Evolutionary conservation across 1,140 invertebrate species (phyloP), one percentile per base, ranked within the genome.

Genomic region (Danaus melanippus): DNA sequence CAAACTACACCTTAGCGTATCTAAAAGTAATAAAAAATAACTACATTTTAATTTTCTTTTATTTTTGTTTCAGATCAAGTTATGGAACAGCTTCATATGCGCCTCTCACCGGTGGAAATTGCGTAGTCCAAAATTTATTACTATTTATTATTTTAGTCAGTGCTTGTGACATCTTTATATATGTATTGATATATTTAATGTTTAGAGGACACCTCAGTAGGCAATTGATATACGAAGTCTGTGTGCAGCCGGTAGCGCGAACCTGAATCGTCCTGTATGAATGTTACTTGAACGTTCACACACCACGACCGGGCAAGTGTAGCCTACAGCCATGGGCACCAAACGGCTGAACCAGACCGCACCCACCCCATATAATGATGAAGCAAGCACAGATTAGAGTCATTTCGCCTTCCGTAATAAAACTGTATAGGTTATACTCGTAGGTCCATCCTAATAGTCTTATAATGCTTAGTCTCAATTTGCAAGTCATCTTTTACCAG

Each of bases 401-500:
- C 75, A 80, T 83, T 79, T 82, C 78, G 64, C 67, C 59, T 55
- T 66, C 74, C 56, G 15, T 32, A 32, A 32, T 32, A 32, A 32
- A 32, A 32, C 2, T 32, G 62, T 68, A 79, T 73, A 73, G 57
- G 69, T 44, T 42, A 10, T 61, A n/a, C n/a, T n/a, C n/a, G n/a
- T n/a, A 60, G 52, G 32, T 46, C 40, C 17, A 51, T 42, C 10
- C 12, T 41, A 15, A 15, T 15, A 46, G 12, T 17, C 9, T 11
- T 41, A 10, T 9, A 45, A 52, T 9, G 7, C 17, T 12, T 4
- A 45, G 45, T 49, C 21, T 48, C 21, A 64, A 56, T 12, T n/a
- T 46, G 41, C 15, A 53, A 51, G 41, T 40, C 52, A 53, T 55
- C 73, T 65, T 89, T 89, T 49, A 39, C 15, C 88, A 96, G 95